phyloP scores from a whole-genome alignment of 2,113 vertebrate genomes.

The Tauraco erythrolophus region DNA sequence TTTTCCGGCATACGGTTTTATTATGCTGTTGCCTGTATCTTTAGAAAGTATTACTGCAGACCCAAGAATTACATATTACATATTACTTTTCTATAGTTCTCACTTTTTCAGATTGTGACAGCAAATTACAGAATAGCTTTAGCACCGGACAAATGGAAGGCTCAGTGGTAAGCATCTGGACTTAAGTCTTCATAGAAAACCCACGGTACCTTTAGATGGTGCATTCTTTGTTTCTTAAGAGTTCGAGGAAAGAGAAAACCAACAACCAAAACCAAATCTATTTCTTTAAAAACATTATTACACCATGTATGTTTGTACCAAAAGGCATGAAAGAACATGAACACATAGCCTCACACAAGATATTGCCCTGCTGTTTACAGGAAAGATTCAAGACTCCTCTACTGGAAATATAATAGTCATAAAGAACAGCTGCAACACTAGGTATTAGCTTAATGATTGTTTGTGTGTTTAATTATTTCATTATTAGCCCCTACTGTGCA shows the following conservation, averaged over 20 bases:
- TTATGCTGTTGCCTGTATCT: neutral
- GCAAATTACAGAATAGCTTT: neutral
- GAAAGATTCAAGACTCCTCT: neutral
- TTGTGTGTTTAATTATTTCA: slow-evolving; percentile 3
- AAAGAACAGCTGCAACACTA: neutral
- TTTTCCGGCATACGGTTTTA: neutral
- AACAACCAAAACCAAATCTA: neutral
- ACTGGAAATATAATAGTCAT: neutral
- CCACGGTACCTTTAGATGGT: neutral
- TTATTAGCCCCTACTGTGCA: neutral
- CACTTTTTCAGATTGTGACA: neutral
- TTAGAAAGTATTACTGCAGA: neutral
- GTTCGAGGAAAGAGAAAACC: neutral
- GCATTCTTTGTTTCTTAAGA: neutral
- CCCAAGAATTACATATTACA: no score
- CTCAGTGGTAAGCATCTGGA: neutral
- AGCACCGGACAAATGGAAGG: neutral
- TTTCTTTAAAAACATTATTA: neutral
- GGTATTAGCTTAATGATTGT: neutral
- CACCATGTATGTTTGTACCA: neutral
- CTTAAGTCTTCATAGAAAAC: neutral
- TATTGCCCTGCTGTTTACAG: neutral
- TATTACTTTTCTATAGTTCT: neutral
- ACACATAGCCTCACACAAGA: neutral
- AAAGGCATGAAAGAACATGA: neutral